Conservation (phyloP, 2,797 vertebrate genomes). For the Gambelia wislizenii region DNA sequence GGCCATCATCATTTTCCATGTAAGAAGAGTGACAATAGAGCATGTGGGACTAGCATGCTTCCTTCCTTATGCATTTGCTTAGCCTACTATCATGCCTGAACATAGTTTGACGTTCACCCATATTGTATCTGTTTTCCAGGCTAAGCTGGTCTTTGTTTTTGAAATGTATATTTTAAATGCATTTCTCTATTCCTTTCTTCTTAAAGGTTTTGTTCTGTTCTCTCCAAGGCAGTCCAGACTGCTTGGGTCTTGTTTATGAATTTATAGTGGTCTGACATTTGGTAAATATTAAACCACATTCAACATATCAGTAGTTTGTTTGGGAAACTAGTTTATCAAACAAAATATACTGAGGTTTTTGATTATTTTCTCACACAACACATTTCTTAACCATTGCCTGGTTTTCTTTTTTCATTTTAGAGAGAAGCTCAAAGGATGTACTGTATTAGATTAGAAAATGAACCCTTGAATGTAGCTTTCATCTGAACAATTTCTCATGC, state of each 20-base stretch:
- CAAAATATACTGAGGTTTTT: background rate
- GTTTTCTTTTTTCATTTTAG: background rate
- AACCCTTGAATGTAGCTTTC: background rate
- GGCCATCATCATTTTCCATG: too few species aligned
- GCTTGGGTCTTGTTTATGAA: background rate
- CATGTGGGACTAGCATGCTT: too few species aligned
- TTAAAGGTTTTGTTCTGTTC: too few species aligned
- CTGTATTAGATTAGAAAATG: too few species aligned
- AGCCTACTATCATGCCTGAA: too few species aligned
- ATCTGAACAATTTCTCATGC: background rate
- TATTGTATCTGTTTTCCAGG: background rate
- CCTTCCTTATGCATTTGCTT: too few species aligned
- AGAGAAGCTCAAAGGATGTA: background rate
- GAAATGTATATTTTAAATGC: background rate
- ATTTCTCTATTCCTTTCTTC: background rate
- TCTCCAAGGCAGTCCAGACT: too few species aligned
- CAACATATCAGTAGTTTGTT: background rate
- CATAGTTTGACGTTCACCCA: too few species aligned
- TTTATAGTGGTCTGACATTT: background rate
- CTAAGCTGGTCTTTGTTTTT: background rate
- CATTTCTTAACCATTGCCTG: background rate
- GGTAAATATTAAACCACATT: background rate
- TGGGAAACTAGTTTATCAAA: background rate
- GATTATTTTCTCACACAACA: background rate
- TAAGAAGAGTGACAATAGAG: too few species aligned